Evolutionary conservation across 2,888 invertebrate genomes (phyloP), one percentile per base, ranked within the genome.

Genomic region (Pasiphila rectangulata): DNA sequence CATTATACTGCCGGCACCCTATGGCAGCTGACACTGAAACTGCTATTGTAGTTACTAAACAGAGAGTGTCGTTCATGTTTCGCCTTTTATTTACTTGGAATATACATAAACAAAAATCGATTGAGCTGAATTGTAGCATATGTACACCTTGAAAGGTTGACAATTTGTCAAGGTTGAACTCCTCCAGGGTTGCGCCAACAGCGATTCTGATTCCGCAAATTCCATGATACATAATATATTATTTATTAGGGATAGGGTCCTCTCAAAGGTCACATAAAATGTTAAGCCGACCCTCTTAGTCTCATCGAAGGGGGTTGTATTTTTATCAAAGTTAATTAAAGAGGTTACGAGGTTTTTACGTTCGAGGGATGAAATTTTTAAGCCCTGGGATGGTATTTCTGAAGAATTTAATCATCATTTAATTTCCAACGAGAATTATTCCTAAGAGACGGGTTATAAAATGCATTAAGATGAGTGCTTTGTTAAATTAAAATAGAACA

Each of bases 321-420:
- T 57, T 57, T 49, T 46, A 54, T 55, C 46, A 47, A 46, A 25
- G 47, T 51, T 57, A 57, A 57, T 57, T 55, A 57, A 46, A 43
- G 51, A 53, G 34, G 53, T 55, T 49, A 55, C 49, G 57, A 49
- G 23, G 25, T 55, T 55, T 53, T 57, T 54, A 57, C 48, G 52
- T 41, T 35, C 21, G 37, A 34, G 44, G 44, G 34, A 30, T 40
- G 40, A 49, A 44, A 16, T 38, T 41, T 49, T 44, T 25, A 25
- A 53, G 51, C 46, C 46, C 21, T 29, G 13, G 19, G 13, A 24
- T 40, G 37, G 44, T 24, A 46, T 46, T 44, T 30, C 20, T 23
- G 23, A 44, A 36, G 41, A 49, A 44, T 48, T 40, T 46, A 17
- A 37, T 49, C 37, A 23, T 41, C 36, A 37, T 24, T 49, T 27